A percentile compares a stretch with the other conserved stretches of the same genome.
Evolutionary conservation across 2,888 invertebrate genomes (phyloP).

Genomic region (Ditylenchus weischeri): DNA sequence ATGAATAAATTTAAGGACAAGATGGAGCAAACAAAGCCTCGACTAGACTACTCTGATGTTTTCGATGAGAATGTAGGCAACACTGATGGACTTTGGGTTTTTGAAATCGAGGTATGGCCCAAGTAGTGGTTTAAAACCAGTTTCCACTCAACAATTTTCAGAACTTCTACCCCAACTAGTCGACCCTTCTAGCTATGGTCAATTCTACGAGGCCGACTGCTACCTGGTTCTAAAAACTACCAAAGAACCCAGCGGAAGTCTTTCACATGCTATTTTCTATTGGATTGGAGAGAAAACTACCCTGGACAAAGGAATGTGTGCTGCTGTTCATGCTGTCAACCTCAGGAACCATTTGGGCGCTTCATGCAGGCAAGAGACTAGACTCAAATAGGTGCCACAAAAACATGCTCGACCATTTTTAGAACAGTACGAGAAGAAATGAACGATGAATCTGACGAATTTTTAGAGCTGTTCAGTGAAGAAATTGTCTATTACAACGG

Average conservation of each 20-base stretch:
- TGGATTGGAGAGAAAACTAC: conserved; percentile 87
- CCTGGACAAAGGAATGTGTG: conserved; percentile 89
- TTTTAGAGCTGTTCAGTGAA: conserved; percentile 82
- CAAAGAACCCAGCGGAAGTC: conserved; percentile 64
- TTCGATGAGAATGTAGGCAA: conserved; percentile 89
- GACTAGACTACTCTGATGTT: conserved; percentile 54
- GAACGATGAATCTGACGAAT: conserved; percentile 91
- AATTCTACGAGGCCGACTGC: conserved; percentile 93
- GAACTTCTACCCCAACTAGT: conserved; percentile 95
- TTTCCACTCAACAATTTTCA: too few species aligned
- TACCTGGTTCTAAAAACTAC: conserved; percentile 73
- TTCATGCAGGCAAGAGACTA: conserved; percentile 50
- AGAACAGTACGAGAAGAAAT: conserved; percentile 90
- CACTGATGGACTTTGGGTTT: conserved; percentile 74
- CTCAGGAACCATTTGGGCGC: conserved; percentile 93
- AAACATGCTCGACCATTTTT: conserved; percentile 3
- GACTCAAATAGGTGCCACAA: neutral
- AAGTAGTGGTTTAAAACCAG: too few species aligned
- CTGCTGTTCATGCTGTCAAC: conserved; percentile 98
- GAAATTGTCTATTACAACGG: conserved; percentile 74
- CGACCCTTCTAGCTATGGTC: conserved; percentile 79
- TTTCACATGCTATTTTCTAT: conserved; percentile 93
- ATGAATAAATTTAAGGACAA: conserved; percentile 37
- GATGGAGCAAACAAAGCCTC: conserved; percentile 46
- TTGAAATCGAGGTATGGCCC: conserved; percentile 80